Evolutionary conservation across 2,113 vertebrate genomes (phyloP).

Genomic region (Entosphenus tridentatus): DNA sequence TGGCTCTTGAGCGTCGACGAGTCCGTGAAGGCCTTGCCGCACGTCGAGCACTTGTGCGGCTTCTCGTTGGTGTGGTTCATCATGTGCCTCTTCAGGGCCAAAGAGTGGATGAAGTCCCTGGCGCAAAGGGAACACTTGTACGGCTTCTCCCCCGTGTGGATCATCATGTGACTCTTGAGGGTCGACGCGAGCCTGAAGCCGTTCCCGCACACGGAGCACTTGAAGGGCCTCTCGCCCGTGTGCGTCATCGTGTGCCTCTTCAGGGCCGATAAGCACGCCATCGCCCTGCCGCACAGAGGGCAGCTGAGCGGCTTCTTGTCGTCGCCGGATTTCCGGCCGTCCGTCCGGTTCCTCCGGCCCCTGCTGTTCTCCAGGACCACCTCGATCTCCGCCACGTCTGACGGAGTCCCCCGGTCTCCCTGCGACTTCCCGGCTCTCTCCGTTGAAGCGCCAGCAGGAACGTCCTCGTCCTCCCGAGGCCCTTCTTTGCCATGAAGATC

Average conservation of each 20-base stretch:
- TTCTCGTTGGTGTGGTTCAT: conserved; percentile 2
- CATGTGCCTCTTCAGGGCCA: conserved; percentile 3
- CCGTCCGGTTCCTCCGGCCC: too few relatives aligned
- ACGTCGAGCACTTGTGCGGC: conserved; percentile 75
- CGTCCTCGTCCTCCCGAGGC: too few relatives aligned
- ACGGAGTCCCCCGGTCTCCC: too few relatives aligned
- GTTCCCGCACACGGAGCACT: conserved; percentile 4
- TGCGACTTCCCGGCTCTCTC: too few relatives aligned
- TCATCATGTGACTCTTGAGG: background rate
- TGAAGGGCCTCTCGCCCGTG: conserved; percentile 2
- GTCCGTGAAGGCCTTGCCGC: conserved; percentile 67
- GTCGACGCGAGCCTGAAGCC: background rate
- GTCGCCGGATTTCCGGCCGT: too few relatives aligned
- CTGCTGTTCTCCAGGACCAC: too few relatives aligned
- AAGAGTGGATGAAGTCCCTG: background rate
- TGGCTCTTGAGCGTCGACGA: conserved; percentile 90
- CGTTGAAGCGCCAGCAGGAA: too few relatives aligned
- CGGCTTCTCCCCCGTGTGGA: background rate
- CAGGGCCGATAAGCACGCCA: background rate
- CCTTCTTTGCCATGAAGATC: too few relatives aligned
- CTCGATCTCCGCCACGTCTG: too few relatives aligned
- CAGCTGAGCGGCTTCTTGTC: too few relatives aligned
- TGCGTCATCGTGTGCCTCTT: background rate
- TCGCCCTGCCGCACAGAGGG: too few relatives aligned
- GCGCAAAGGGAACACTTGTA: background rate